Conservation (phyloP, 2,888 invertebrate genomes). For the Ypsolopha sequella region DNA sequence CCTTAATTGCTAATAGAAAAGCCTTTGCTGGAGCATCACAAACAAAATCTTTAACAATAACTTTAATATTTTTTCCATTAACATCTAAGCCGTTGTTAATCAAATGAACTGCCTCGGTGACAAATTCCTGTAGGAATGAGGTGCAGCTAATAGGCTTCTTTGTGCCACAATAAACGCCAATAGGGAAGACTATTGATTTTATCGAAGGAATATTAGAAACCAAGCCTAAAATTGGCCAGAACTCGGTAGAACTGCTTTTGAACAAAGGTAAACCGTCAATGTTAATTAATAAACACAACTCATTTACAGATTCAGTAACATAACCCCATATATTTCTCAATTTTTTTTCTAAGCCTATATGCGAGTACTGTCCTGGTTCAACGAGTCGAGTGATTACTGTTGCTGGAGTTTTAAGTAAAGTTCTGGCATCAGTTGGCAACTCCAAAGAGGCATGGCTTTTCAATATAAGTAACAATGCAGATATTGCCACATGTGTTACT, state of each 20-base stretch:
- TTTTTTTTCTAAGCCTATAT: not conserved
- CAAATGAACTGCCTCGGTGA: slow-evolving; percentile 3
- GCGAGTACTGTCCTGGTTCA: slow-evolving; percentile 3
- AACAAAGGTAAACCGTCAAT: slow-evolving; percentile 2
- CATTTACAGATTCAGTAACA: slow-evolving; percentile 2
- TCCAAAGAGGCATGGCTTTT: not conserved
- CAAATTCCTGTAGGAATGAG: slow-evolving; percentile 3
- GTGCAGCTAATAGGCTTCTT: slow-evolving; percentile 5
- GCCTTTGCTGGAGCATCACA: slow-evolving; percentile 13
- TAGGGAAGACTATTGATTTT: slow-evolving; percentile 8
- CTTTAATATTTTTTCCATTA: not conserved
- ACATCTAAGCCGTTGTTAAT: slow-evolving; percentile 2
- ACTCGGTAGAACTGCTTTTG: slow-evolving; percentile 4
- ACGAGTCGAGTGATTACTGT: slow-evolving; percentile 1
- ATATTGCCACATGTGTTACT: slow-evolving; percentile 7
- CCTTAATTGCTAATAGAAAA: slow-evolving; percentile 8
- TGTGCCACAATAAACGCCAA: slow-evolving; percentile 8
- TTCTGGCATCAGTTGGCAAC: slow-evolving; percentile 3
- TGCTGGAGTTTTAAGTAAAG: slow-evolving; percentile 1
- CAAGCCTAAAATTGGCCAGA: slow-evolving; percentile 6
- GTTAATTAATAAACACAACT: not conserved
- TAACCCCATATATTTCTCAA: too few species aligned
- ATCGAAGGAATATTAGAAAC: slow-evolving; percentile 5
- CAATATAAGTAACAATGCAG: slow-evolving; percentile 2
- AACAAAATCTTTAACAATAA: slow-evolving; percentile 8